A percentile compares a stretch with the other conserved stretches of the same genome.
Evolutionary conservation across 2,113 vertebrate species (phyloP).

Genomic region (Mesembrinibis cayennensis): DNA sequence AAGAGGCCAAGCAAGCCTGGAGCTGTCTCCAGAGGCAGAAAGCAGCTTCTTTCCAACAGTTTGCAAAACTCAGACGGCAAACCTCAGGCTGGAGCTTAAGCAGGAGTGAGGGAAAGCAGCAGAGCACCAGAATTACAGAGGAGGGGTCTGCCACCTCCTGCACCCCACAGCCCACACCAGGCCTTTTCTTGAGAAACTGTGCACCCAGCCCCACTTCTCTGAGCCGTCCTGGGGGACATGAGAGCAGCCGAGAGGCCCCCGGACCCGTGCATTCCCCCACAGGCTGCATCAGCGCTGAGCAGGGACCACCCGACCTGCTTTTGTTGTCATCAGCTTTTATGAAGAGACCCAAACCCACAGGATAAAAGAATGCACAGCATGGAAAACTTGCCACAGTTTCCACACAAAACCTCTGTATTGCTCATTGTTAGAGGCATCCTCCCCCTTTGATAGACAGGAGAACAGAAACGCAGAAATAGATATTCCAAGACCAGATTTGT

Average conservation of each 20-base stretch:
- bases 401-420: background rate
- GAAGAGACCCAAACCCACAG: background rate
- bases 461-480: background rate
- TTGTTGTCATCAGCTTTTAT: background rate
- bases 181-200: fast-evolving
- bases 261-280: background rate
- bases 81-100: background rate
- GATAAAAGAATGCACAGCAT: background rate
- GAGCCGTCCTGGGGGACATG: background rate
- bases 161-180: background rate
- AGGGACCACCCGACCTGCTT: background rate
- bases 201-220: fast-evolving
- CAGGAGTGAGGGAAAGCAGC: background rate
- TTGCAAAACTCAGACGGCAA: background rate
- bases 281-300: background rate
- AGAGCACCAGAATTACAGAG: background rate
- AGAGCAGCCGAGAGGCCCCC: background rate
- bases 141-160: background rate
- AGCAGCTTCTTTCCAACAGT: background rate
- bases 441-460: background rate
- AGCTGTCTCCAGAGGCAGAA: background rate
- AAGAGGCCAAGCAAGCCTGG: background rate
- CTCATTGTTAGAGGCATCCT: background rate
- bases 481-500: background rate
- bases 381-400: background rate